These are phyloP conservation scores for Aphelenchoides besseyi DNA, from an alignment of 1,140 invertebrate genomes.

Conservation along the genomic window DNA sequence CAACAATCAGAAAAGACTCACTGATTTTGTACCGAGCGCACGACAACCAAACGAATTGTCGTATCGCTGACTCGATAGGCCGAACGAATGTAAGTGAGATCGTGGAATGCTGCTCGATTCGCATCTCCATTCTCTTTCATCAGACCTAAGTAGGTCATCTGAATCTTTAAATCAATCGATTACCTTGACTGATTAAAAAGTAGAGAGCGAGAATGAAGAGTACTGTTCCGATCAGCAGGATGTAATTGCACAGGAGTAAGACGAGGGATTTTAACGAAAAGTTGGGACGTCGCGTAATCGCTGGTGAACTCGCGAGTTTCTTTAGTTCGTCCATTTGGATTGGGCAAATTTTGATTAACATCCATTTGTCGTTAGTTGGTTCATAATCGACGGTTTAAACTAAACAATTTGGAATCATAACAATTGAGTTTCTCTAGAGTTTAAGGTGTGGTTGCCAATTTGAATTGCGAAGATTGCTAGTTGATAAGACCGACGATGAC, in stretches of 20 bases:
- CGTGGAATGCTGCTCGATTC: constrained; percentile 9
- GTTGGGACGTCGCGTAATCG: not conserved
- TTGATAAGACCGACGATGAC: too few species aligned
- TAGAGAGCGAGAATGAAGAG: not conserved
- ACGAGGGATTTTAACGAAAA: constrained; percentile 1
- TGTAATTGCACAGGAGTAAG: not conserved
- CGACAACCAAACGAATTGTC: constrained; percentile 18
- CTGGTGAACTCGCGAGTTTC: not conserved
- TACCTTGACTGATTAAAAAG: not conserved
- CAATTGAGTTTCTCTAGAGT: too few species aligned
- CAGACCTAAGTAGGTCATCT: too few species aligned
- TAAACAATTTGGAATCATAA: too few species aligned
- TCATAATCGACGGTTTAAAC: too few species aligned
- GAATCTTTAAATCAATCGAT: too few species aligned
- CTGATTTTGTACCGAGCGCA: constrained; percentile 15
- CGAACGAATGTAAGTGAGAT: constrained; percentile 23
- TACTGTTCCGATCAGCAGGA: not conserved
- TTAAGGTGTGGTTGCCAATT: too few species aligned
- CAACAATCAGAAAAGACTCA: constrained; percentile 10
- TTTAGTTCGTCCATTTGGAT: not conserved
- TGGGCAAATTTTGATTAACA: not conserved
- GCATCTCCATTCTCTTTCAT: too few species aligned
- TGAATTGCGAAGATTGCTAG: too few species aligned
- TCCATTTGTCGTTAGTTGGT: not conserved
- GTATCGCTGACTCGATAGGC: constrained; percentile 12